Conservation (phyloP, 2,888 invertebrate genomes). For the Amorpha juglandis region DNA sequence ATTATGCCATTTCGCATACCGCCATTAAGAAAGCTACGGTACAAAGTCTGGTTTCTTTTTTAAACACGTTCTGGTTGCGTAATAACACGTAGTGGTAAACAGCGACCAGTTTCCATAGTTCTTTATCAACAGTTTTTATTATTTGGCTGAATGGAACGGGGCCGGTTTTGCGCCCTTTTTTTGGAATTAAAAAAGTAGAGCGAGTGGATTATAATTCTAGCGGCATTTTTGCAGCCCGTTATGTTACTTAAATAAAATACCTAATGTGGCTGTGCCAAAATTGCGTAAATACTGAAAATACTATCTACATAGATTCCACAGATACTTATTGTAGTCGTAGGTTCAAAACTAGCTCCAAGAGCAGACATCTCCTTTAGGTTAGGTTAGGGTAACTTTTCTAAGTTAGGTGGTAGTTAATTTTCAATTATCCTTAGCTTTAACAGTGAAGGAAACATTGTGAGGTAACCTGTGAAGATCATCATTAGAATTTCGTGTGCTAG, state of each 20-base stretch:
- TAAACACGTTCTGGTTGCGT: slow-evolving; percentile 56
- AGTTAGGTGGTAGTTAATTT: too few relatives aligned
- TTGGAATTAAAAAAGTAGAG: slow-evolving; percentile 20
- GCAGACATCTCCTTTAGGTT: too few relatives aligned
- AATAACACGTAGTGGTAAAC: slow-evolving; percentile 50
- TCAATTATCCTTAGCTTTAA: too few relatives aligned
- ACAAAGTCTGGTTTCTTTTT: slow-evolving; percentile 66
- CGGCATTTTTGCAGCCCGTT: not conserved
- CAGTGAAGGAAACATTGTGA: too few relatives aligned
- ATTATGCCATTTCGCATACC: slow-evolving; percentile 30
- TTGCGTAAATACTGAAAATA: too few relatives aligned
- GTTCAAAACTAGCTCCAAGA: too few relatives aligned
- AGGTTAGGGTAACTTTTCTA: too few relatives aligned
- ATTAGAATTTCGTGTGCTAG: too few relatives aligned
- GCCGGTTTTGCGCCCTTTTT: slow-evolving; percentile 33
- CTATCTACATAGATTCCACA: too few relatives aligned
- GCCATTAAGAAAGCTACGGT: slow-evolving; percentile 22
- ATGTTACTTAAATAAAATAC: not conserved
- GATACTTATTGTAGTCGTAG: too few relatives aligned
- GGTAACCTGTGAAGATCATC: too few relatives aligned
- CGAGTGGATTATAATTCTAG: slow-evolving; percentile 4
- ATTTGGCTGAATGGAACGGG: slow-evolving; percentile 28
- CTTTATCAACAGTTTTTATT: slow-evolving; percentile 38
- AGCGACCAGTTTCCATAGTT: slow-evolving; percentile 31
- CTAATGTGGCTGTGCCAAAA: too few relatives aligned